Evolutionary conservation across 2,797 vertebrate genomes (phyloP), one percentile per base, ranked within the genome.

Genomic region (Mormyrops attenuatus): DNA sequence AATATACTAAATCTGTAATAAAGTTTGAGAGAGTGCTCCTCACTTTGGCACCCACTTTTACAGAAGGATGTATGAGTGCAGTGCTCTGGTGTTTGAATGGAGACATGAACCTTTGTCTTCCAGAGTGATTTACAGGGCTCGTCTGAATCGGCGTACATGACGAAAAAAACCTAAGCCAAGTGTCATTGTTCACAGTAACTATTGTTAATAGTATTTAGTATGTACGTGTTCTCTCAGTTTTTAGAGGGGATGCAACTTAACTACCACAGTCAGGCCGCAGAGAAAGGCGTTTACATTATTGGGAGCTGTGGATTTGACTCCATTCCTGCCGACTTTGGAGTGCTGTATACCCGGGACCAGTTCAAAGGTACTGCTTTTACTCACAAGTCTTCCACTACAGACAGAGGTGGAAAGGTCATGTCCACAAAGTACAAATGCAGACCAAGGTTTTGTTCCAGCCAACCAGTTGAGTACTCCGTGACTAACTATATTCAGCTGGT

Each of bases 281-380:
- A 97, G 6, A 98, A 97, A 38, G 97, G 97, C 3, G 97, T 97
- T 0, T 99, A 98, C 91, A 88, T 99, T 53, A 87, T 99, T 89
- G 99, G 98, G 87, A 98, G 97, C 96, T 97, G 97, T 93, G 99
- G 98, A 57, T 99, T 99, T 91, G 99, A 99, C 96, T 98, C 98
- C 85, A 97, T 99, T 91, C 98, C 98, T 34, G 97, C 98, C 0
- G 99, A 99, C 93, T 95, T 99, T 96, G 98, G 98, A 55, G 96
- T 99, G n/a, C 89, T 99, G 69, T 99, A 96, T 93, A 99, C 98
- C 92, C 96, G 95, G 92, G 96, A 97, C 90, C 97, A 97, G 92
- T 94, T 99, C 93, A 98, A 97, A 93, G 98, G 98, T 98, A 93
- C 94, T n/a, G 38, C 87, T 55, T 55, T 26, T 26, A 63, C 60